phyloP scores from a whole-genome alignment of 2,888 invertebrate species.

The Ditula angustiorana region DNA sequence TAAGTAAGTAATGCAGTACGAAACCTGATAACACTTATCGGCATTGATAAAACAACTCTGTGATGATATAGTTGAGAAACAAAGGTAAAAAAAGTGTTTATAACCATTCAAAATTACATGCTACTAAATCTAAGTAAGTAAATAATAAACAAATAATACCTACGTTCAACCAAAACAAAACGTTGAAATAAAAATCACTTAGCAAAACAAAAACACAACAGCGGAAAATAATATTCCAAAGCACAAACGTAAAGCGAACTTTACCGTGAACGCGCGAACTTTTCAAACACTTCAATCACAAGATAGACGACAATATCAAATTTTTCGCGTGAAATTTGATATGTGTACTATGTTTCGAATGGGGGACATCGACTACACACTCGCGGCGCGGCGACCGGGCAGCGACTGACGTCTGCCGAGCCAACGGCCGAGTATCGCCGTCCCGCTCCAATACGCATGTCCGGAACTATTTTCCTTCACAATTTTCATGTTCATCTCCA shows the following conservation, averaged over 20 bases:
- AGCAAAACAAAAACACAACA: slow-evolving; percentile 73
- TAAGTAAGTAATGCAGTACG: slow-evolving; percentile 32
- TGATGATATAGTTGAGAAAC: slow-evolving; percentile 67
- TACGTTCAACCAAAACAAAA: slow-evolving; percentile 73
- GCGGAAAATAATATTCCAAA: slow-evolving; percentile 62
- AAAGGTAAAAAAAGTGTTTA: slow-evolving; percentile 37
- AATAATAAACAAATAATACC: slow-evolving; percentile 53
- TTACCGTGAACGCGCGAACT: slow-evolving; percentile 66
- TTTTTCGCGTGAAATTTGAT: slow-evolving; percentile 83
- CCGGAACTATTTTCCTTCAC: slow-evolving; percentile 74
- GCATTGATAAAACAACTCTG: slow-evolving; percentile 77
- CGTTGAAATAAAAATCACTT: slow-evolving; percentile 66
- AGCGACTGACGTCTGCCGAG: slow-evolving; percentile 71
- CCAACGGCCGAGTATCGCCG: slow-evolving; percentile 62
- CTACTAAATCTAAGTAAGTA: slow-evolving; percentile 44
- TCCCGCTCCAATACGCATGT: slow-evolving; percentile 81
- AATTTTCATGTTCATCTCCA: slow-evolving; percentile 61
- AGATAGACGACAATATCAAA: slow-evolving; percentile 82
- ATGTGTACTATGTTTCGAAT: slow-evolving; percentile 73
- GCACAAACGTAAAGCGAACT: slow-evolving; percentile 54
- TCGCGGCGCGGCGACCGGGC: slow-evolving; percentile 70
- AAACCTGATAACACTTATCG: slow-evolving; percentile 60
- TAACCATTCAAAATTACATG: slow-evolving; percentile 47
- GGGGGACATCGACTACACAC: slow-evolving; percentile 52
- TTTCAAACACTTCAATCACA: slow-evolving; percentile 73